A percentile compares a stretch with the other conserved stretches of the same genome.
These are phyloP conservation scores for Leptopilina clavipes DNA, from an alignment of 1,140 invertebrate species.

Conservation along the genomic window DNA sequence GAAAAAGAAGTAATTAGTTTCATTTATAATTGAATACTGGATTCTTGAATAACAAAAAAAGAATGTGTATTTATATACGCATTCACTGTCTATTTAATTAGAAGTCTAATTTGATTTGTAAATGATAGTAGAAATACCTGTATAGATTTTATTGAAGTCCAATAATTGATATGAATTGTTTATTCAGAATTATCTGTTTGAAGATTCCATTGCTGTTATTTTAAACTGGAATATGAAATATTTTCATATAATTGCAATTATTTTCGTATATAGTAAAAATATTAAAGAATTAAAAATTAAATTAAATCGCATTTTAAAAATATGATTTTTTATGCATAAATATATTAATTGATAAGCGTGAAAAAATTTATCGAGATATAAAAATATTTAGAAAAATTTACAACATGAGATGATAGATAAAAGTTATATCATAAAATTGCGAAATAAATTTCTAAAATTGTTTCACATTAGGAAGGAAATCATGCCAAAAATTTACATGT, in stretches of 20 bases:
- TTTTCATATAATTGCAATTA: background rate
- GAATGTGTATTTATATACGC: background rate
- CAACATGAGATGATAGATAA: background rate
- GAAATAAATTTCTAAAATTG: conserved; percentile 9
- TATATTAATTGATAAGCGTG: background rate
- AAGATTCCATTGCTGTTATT: conserved; percentile 35
- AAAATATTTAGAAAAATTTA: background rate
- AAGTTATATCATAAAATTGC: conserved; percentile 3
- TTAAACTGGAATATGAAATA: background rate
- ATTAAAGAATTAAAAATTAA: background rate
- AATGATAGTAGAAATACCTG: background rate
- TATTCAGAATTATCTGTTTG: conserved; percentile 37
- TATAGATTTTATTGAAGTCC: background rate
- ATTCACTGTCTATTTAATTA: background rate
- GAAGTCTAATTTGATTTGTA: background rate
- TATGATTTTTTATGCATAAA: background rate
- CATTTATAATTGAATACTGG: too few relatives aligned
- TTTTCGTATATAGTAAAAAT: background rate
- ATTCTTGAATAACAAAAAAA: too few relatives aligned
- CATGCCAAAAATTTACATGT: background rate
- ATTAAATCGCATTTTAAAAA: background rate
- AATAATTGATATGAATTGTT: conserved; percentile 33
- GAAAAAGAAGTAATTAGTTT: conserved; percentile 8
- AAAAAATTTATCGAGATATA: background rate
- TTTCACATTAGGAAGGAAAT: background rate